phyloP scores from a whole-genome alignment of 2,888 invertebrate genomes.

The Mellilla xanthometata region DNA sequence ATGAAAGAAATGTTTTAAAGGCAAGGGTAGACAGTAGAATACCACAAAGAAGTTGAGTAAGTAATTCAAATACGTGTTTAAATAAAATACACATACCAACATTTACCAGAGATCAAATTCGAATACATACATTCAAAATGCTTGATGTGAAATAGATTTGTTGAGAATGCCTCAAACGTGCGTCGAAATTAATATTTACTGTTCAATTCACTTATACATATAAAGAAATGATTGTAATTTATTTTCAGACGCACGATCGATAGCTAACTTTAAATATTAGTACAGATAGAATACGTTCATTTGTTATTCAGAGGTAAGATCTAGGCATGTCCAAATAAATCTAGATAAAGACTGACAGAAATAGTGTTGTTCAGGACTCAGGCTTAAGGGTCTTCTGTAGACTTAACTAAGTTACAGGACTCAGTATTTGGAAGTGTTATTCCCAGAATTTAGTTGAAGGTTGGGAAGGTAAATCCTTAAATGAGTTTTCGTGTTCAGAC shows the following conservation, averaged over 20 bases:
- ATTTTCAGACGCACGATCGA: constrained; percentile 3
- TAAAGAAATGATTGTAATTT: constrained; percentile 1
- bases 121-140: no score
- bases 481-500: no score
- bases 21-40: constrained; percentile 5
- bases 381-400: no score
- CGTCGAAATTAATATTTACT: constrained; percentile 12
- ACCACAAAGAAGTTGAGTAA: neutral
- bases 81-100: constrained; percentile 1
- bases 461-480: no score
- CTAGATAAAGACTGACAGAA: constrained; percentile 18
- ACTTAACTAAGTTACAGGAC: no score
- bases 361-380: no score
- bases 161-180: constrained; percentile 1
- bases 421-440: no score
- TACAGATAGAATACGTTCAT: constrained; percentile 14
- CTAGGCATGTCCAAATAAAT: constrained; percentile 25
- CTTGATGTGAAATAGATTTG: neutral
- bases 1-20: neutral
- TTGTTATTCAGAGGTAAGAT: constrained; percentile 19
- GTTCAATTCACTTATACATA: constrained; percentile 12
- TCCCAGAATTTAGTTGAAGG: no score
- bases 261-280: constrained; percentile 12
- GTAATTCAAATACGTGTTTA: neutral
- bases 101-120: neutral